phyloP scores from a whole-genome alignment of 1,140 invertebrate genomes.

The Heterodera carotae region DNA sequence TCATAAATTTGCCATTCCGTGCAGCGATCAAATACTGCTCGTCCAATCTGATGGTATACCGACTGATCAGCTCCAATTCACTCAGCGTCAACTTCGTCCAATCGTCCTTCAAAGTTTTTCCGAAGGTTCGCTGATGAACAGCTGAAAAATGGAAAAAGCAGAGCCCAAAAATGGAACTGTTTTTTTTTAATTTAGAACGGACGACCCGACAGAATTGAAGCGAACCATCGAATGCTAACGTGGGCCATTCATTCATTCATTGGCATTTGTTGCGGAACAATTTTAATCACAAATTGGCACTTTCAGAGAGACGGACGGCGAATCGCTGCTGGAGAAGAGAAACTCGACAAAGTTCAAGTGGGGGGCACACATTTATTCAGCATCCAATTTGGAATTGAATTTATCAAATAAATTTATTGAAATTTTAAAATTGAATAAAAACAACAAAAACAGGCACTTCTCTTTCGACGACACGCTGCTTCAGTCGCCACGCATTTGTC shows the following conservation, averaged over 20 bases:
- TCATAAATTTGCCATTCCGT: no score
- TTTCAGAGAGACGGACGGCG: slow-evolving; percentile 56
- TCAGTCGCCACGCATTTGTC: slow-evolving; percentile 47
- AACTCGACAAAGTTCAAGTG: slow-evolving; percentile 48
- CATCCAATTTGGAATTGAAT: neutral
- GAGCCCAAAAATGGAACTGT: neutral
- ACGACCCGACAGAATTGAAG: slow-evolving; percentile 97
- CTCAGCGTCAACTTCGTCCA: slow-evolving; percentile 90
- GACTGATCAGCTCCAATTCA: slow-evolving; percentile 77
- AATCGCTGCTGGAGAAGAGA: slow-evolving; percentile 51
- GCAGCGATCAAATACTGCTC: slow-evolving; percentile 95
- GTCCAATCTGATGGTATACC: slow-evolving; percentile 95
- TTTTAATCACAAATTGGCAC: neutral
- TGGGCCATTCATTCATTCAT: no score
- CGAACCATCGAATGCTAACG: slow-evolving; percentile 75
- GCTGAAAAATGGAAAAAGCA: neutral
- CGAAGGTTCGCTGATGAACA: slow-evolving; percentile 72
- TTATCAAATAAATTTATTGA: neutral
- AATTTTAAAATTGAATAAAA: no score
- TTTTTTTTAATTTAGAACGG: slow-evolving; percentile 73
- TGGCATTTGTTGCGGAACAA: no score
- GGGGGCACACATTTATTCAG: neutral
- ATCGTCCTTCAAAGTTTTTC: slow-evolving; percentile 90
- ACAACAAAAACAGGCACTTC: slow-evolving; percentile 9
- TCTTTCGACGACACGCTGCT: slow-evolving; percentile 54